Evolutionary conservation across 2,888 invertebrate species (phyloP).

Genomic region (Bugula neritina): DNA sequence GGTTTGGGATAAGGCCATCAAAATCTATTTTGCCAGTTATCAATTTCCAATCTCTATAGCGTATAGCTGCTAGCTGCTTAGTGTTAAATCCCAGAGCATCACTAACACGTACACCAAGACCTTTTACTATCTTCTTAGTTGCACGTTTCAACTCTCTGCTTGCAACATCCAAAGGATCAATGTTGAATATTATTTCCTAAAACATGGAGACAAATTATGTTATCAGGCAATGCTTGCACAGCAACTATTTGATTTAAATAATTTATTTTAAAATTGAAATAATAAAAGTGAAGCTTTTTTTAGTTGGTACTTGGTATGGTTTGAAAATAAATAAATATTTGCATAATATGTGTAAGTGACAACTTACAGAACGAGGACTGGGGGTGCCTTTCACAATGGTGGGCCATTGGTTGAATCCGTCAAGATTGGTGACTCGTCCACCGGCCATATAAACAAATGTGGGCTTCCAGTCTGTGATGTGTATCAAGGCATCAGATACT

Average conservation of each 20-base stretch:
- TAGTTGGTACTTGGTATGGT: too few species aligned
- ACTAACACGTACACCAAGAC: not conserved
- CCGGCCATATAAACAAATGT: constrained; percentile 12
- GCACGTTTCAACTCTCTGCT: not conserved
- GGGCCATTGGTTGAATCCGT: constrained; percentile 4
- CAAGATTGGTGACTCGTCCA: not conserved
- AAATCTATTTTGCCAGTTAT: constrained; percentile 1
- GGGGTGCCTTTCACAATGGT: not conserved
- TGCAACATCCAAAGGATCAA: not conserved
- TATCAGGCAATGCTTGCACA: too few species aligned
- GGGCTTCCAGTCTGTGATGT: constrained; percentile 6
- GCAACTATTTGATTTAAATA: too few species aligned
- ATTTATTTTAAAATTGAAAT: too few species aligned
- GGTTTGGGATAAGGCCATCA: constrained; percentile 13
- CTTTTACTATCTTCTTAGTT: not conserved
- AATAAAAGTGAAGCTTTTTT: too few species aligned
- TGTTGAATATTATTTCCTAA: constrained; percentile 22
- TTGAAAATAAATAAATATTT: too few species aligned
- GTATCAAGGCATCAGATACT: not conserved
- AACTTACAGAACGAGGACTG: not conserved
- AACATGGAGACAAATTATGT: too few species aligned
- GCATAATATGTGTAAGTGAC: too few species aligned
- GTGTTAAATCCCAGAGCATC: not conserved
- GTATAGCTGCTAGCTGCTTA: constrained; percentile 1
- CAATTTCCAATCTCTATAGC: constrained; percentile 10